phyloP scores from a whole-genome alignment of 2,888 invertebrate genomes.

The Boloria selene region DNA sequence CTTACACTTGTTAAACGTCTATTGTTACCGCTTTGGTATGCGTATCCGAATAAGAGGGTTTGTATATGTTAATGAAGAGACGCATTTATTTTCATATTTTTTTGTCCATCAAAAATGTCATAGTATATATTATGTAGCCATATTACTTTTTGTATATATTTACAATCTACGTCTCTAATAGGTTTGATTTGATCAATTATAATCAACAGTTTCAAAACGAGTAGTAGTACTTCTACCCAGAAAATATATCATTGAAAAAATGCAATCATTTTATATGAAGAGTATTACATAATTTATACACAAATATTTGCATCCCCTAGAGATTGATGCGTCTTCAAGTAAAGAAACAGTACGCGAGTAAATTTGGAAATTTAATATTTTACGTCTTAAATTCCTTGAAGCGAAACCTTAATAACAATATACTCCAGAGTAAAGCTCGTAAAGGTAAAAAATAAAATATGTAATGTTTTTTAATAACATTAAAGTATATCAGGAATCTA shows the following conservation, averaged over 20 bases:
- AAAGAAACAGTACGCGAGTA: not conserved
- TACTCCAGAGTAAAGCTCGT: not conserved
- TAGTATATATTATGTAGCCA: not conserved
- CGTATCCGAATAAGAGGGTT: slow-evolving; percentile 14
- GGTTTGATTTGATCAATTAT: no score
- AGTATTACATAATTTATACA: not conserved
- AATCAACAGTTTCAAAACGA: no score
- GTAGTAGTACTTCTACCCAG: no score
- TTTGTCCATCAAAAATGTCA: not conserved
- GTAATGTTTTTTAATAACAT: slow-evolving; percentile 2
- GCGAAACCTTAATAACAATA: not conserved
- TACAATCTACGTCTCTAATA: not conserved
- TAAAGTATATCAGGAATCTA: not conserved
- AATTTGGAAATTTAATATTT: not conserved
- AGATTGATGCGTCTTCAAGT: not conserved
- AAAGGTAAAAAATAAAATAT: not conserved
- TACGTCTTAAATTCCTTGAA: not conserved
- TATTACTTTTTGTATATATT: not conserved
- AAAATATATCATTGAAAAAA: no score
- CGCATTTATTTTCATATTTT: slow-evolving; percentile 12
- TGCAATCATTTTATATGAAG: not conserved
- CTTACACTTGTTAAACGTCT: slow-evolving; percentile 32
- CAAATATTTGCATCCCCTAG: no score
- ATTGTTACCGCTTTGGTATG: slow-evolving; percentile 34
- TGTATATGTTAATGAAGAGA: slow-evolving; percentile 23